Evolutionary conservation across 2,113 vertebrate species (phyloP), one percentile per base, ranked within the genome.

Genomic region (Barnardius zonarius): DNA sequence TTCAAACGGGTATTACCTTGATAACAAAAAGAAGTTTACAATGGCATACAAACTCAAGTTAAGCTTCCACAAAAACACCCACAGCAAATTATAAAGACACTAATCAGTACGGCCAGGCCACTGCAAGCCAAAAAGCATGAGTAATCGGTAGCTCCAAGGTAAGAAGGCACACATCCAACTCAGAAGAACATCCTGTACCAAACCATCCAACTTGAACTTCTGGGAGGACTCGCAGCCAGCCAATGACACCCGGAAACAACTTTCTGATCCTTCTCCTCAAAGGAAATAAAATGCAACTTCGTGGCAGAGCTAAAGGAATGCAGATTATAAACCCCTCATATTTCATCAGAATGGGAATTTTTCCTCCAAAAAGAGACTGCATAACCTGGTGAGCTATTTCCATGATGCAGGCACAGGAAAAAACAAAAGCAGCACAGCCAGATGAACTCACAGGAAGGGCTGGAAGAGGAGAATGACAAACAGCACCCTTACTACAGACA

Each of bases 111-210:
- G 49, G 87, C 93, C 92, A 90, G 90, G 85, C 82, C 92, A 90
- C 69, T 94, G 66, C 39, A 79, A 95, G 93, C 83, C 95, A 96
- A 87, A 48, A 95, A 86, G 84, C 89, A 92, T 84, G 89, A 92
- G 89, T 95, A 96, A 96, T 68, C 35, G 35, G 86, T 83, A 89
- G 89, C 77, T 96, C 55, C 84, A 86, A 94, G 95, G 93, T 95
- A 95, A 37, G 67, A 96, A 76, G 96, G 93, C 96, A 94, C 76
- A 69, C 39, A 54, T 97, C 93, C 93, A 94, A 82, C 77, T 89
- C 74, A 27, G 74, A 92, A 84, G 93, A 96, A 96, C 92, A 95
- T 92, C 90, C 93, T 96, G 96, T 96, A 96, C 92, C 93, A 91
- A 94, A 93, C 66, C 72, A 83, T 57, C 57, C 25, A 5, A 86